Evolutionary conservation across 2,797 vertebrate genomes (phyloP), one percentile per base, ranked within the genome.

Genomic region (Myotis planiceps): DNA sequence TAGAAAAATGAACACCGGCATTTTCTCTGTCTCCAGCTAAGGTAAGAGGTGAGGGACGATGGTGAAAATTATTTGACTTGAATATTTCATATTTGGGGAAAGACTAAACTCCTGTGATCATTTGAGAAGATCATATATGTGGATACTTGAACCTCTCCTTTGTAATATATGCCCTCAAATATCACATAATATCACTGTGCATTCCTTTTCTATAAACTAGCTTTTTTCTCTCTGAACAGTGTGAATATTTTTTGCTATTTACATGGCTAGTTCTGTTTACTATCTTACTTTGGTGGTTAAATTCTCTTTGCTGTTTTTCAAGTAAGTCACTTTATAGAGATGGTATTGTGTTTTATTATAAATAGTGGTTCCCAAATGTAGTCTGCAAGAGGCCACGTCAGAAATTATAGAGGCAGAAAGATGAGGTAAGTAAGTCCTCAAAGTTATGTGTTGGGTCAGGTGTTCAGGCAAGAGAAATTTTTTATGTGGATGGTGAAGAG

Each of bases 231-330:
- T 53, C 19, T 84, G 45, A 71, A 71, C 39, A 34, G 5, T 74
- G 65, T 68, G n/a, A 51, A 66, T 80, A n/a, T 60, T 97, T 93
- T 93, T 93, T 58, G 39, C 16, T 90, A 27, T 32, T 75, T 69
- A 49, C 14, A 2, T 88, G 5, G 72, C 76, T 79, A 42, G n/a
- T 86, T 90, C 34, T 88, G 5, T 58, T 51, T 58, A 37, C 39
- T 66, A 55, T 58, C 55, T 13, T 15, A 53, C 23, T 95, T 86
- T 29, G 2, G 9, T 86, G 39, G 13, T 66, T 69, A 42, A 90
- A 47, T 92, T 1, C 4, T 55, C 13, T 86, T 39, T 82, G 68
- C 19, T 65, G 13, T 82, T 82, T 66, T 53, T 78, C 25, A 37
- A 34, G 29, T 53, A 60, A 42, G 15, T 86, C 27, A 25, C 19